Conservation (phyloP, 2,797 vertebrate species). For the Heliangelus exortis region DNA sequence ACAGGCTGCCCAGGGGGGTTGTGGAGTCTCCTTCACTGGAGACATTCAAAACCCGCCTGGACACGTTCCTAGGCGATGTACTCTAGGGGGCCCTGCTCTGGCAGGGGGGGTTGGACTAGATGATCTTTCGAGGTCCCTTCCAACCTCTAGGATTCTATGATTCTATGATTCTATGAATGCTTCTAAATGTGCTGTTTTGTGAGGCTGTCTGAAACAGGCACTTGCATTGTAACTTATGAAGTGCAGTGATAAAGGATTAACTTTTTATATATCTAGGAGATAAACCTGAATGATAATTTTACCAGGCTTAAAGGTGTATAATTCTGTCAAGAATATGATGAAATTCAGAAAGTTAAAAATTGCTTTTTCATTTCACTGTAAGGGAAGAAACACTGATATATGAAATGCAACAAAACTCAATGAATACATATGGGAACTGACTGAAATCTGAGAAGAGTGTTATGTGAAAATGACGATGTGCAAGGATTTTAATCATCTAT, state of each 20-base stretch:
- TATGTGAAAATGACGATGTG: background rate
- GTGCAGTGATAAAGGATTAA: background rate
- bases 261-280: background rate
- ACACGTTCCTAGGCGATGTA: too few species aligned
- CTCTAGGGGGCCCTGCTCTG: too few species aligned
- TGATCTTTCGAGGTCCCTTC: too few species aligned
- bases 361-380: background rate
- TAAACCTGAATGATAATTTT: background rate
- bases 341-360: background rate
- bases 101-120: too few species aligned
- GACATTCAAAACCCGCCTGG: too few species aligned
- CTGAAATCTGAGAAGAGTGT: background rate
- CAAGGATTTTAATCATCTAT: background rate
- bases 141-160: too few species aligned
- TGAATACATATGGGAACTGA: background rate
- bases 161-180: too few species aligned
- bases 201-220: background rate
- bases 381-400: background rate
- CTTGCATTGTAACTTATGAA: background rate
- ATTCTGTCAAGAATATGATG: background rate
- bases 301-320: background rate
- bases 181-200: background rate
- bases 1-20: too few species aligned
- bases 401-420: background rate
- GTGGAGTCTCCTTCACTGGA: too few species aligned